Base-by-base conservation (phyloP, 2,113 vertebrate genomes). In the Eudyptes chrysolophus region DNA sequence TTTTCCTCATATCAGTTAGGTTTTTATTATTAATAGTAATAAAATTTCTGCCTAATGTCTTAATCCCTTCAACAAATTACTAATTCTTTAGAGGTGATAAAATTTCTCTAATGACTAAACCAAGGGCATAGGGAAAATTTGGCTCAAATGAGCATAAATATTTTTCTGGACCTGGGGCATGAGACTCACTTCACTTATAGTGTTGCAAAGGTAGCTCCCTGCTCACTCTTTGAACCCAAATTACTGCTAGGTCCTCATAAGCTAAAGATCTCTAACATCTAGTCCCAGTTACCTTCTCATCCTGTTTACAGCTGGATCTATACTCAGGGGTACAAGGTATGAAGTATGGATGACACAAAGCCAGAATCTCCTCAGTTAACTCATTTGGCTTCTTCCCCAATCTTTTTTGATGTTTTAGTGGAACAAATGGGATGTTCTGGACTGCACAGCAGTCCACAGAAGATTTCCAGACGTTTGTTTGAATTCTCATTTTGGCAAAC, bases 391-490 rank as follows among this genome's bases (percentile, higher is more conserved):
- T 55, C 66, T 91, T 90, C 46, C 26, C n/a, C 38, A 44, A 10
- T 22, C 7, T 81, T 85, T 94, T 94, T 68, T 95, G 13, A 89
- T 9, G 3, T 78, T 94, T 89, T 32, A 89, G 65, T 89, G 89
- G 52, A 96, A 93, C 72, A 92, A 94, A 96, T 87, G 21, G 34
- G 44, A 79, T 96, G n/a, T 83, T 80, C 60, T 77, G 75, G 25
- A 48, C 32, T 57, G 46, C 29, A 44, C 34, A 85, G 61, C 44
- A 82, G 51, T 58, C 52, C 57, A 55, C 49, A 87, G 52, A 92
- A 87, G 34, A 84, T 84, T 92, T 74, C 21, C 66, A 87, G 27
- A 60, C 18, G 40, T 94, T 93, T 77, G 38, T 87, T 65, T 96
- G 64, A 77, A 90, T 93, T 90, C 54, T 66, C 4, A 19, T 90